These are phyloP conservation scores for Cavia porcellus DNA, from an alignment of 2,113 vertebrate genomes.

Conservation along the genomic window DNA sequence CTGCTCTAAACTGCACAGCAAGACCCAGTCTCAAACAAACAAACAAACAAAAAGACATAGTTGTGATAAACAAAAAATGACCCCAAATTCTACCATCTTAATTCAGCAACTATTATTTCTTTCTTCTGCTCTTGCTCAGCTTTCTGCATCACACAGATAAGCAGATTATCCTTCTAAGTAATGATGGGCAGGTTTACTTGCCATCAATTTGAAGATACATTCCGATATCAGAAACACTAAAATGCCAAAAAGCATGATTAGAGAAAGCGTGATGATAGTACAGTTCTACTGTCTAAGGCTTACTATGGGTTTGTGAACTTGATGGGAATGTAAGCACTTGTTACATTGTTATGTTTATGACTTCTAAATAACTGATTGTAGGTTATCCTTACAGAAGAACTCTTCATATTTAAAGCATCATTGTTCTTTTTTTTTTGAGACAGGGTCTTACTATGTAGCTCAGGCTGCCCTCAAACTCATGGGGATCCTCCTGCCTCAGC, in stretches of 20 bases:
- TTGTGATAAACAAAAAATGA: background rate
- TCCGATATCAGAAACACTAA: slow-evolving; percentile 12
- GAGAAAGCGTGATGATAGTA: slow-evolving; percentile 1
- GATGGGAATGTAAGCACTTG: background rate
- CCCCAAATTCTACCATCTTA: background rate
- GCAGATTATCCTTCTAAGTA: background rate
- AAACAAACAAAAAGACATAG: background rate
- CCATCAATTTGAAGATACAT: background rate
- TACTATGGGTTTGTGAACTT: background rate
- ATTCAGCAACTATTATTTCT: background rate
- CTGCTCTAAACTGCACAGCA: background rate
- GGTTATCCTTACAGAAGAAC: background rate
- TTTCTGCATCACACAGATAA: background rate
- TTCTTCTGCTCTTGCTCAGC: background rate
- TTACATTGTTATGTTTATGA: background rate
- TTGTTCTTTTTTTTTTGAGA: background rate
- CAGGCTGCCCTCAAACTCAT: no score
- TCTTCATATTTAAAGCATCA: background rate
- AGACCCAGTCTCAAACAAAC: background rate
- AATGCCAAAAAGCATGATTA: background rate
- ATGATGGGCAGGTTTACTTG: background rate
- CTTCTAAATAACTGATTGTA: slow-evolving; percentile 33
- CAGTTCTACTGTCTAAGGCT: background rate
- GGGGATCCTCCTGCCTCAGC: no score
- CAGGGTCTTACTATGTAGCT: no score